Evolutionary conservation across 2,888 invertebrate species (phyloP).

Genomic region (Drosophila nr. medialis): DNA sequence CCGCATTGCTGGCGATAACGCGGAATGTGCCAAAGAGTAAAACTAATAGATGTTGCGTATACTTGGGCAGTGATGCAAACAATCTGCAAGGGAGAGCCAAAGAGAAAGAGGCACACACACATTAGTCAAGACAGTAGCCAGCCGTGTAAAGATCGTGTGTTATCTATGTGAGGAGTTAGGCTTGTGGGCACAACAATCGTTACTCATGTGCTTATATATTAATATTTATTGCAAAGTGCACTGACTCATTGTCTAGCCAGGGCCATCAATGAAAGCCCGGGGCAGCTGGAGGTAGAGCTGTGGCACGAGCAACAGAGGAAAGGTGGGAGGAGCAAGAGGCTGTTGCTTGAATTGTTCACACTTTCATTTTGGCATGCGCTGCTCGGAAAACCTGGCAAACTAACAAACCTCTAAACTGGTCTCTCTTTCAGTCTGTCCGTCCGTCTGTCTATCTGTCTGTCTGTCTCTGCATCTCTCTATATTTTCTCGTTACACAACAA

Average conservation of each 20-base stretch:
- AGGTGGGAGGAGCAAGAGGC: constrained; percentile 50
- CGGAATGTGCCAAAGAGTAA: constrained; percentile 98
- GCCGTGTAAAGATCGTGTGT: constrained; percentile 43
- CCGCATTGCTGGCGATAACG: constrained; percentile 96
- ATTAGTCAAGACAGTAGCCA: constrained; percentile 51
- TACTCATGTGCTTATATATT: constrained; percentile 50
- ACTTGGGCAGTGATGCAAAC: constrained; percentile 93
- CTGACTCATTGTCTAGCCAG: constrained; percentile 65
- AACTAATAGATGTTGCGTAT: constrained; percentile 96
- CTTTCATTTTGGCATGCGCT: constrained; percentile 73
- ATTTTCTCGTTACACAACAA: constrained; percentile 50
- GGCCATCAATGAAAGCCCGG: constrained; percentile 59
- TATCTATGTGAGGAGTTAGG: constrained; percentile 34
- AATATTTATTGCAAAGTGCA: constrained; percentile 66
- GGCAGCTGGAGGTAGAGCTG: constrained; percentile 1
- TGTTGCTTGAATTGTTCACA: constrained; percentile 66
- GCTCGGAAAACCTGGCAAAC: constrained; percentile 51
- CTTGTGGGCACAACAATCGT: constrained; percentile 31
- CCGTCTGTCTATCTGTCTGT: background rate
- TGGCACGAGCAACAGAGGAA: constrained; percentile 7
- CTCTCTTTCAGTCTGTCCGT: constrained; percentile 10
- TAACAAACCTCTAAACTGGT: constrained; percentile 48
- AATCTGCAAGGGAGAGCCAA: constrained; percentile 87
- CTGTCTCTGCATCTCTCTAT: background rate
- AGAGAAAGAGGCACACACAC: constrained; percentile 34